Base-by-base conservation (phyloP, 2,113 vertebrate genomes). In the Meleagris gallopavo region DNA sequence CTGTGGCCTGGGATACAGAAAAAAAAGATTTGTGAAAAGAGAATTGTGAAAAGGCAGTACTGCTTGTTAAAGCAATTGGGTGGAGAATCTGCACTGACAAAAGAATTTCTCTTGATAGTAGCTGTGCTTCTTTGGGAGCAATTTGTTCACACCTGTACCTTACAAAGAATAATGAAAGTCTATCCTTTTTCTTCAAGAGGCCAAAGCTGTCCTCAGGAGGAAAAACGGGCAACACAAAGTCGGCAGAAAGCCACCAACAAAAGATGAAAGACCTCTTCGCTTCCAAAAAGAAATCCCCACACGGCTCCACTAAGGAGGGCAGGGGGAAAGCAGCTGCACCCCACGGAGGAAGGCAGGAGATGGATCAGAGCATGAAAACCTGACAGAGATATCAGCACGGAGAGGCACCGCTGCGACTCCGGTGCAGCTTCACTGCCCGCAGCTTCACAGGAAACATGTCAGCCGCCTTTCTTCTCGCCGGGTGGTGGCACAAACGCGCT, bases 41-140 rank as follows among this genome's bases (percentile, higher is more conserved):
- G n/a, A n/a, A n/a, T 24, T 13, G 34, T n/a, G 25, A 70, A 70
- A 65, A 4, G 0, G 22, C 19, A 55, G n/a, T 3, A 77, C 0
- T 45, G 46, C 61, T 75, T 24, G 29, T 40, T 36, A 81, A 60
- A 91, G 30, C 57, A 74, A 20, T 2, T 30, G 57, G 36, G 61
- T 19, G 40, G 61, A 62, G 61, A 77, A 60, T 16, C 27, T 54
- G 55, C 60, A 43, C 18, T 67, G 73, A 90, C 90, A 94, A 86
- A 93, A 54, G 54, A 65, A 90, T 94, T 90, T 90, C 46, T 83
- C 46, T 65, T 67, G 36, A 41, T 9, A 58, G 64, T 0, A 3
- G 24, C 55, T 48, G 48, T 50, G 65, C 24, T 86, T 75, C 60
- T 81, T 40, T 25, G 43, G 22, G 57, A 90, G n/a, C n/a, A 29